Percentiles rank a stretch among this genome's conserved stretches.
phyloP scores from a whole-genome alignment of 2,888 invertebrate genomes.

The Helleia helle region DNA sequence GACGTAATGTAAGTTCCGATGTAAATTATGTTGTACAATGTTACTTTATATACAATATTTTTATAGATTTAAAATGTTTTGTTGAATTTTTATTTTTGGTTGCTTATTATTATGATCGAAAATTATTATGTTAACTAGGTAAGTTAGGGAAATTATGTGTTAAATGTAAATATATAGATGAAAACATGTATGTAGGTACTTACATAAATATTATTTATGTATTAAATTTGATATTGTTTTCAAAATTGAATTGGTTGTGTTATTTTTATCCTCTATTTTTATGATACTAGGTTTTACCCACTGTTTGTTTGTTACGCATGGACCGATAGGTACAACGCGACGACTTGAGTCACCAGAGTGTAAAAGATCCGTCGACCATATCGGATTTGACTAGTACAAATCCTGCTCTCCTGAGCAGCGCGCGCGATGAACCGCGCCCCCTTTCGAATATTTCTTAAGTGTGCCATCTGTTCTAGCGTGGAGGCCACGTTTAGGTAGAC shows the following conservation, averaged over 20 bases:
- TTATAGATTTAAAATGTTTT: constrained; percentile 46
- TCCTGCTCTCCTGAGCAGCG: too few species aligned
- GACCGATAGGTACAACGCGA: too few species aligned
- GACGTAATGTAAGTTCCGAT: constrained; percentile 1
- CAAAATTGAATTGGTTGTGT: constrained; percentile 64
- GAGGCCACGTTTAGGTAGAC: too few species aligned
- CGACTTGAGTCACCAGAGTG: too few species aligned
- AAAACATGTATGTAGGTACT: constrained; percentile 71
- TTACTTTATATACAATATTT: constrained; percentile 58
- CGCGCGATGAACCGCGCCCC: too few species aligned
- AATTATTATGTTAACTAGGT: constrained; percentile 39
- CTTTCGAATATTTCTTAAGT: too few species aligned
- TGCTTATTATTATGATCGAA: constrained; percentile 49
- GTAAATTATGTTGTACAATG: constrained; percentile 26
- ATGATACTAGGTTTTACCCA: too few species aligned
- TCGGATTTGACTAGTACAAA: too few species aligned
- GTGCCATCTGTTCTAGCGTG: too few species aligned
- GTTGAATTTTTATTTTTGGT: constrained; percentile 50
- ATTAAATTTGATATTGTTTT: constrained; percentile 75
- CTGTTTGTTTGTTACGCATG: too few species aligned
- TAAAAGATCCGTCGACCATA: too few species aligned
- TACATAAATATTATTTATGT: constrained; percentile 73
- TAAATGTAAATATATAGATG: constrained; percentile 69
- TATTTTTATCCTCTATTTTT: constrained; percentile 29
- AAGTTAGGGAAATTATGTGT: constrained; percentile 65